Evolutionary conservation across 2,888 invertebrate species (phyloP).

Genomic region (Thysanoteuthis rhombus): DNA sequence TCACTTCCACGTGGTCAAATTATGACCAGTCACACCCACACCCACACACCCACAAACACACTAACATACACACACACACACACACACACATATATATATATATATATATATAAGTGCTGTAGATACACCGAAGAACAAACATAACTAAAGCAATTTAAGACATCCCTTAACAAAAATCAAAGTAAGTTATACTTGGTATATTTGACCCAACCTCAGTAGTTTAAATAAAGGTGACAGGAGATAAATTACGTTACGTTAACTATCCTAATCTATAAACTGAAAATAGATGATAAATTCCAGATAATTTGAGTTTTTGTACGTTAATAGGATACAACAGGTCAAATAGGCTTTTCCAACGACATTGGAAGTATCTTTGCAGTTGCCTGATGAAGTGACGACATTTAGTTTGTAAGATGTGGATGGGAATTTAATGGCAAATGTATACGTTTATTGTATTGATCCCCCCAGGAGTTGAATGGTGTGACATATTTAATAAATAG

Average conservation of each 20-base stretch:
- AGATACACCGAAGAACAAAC: no score
- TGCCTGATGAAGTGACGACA: background rate
- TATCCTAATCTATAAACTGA: background rate
- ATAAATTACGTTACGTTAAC: background rate
- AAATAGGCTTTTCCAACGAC: background rate
- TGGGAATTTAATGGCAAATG: background rate
- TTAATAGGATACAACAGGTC: background rate
- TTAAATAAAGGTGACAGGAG: background rate
- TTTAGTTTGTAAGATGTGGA: background rate
- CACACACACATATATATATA: no score
- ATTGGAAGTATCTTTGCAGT: background rate
- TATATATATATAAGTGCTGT: no score
- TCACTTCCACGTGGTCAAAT: no score
- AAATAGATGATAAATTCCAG: background rate
- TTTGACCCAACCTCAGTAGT: no score
- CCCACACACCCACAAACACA: no score
- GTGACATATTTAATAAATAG: conserved; percentile 12
- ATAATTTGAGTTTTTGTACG: background rate
- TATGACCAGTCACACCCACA: no score
- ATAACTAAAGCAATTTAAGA: no score
- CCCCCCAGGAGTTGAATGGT: background rate
- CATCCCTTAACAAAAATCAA: no score
- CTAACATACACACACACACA: no score
- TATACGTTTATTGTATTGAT: background rate
- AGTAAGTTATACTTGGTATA: no score